Conservation (phyloP, 2,888 invertebrate genomes). For the Sphecodes monilicornis region DNA sequence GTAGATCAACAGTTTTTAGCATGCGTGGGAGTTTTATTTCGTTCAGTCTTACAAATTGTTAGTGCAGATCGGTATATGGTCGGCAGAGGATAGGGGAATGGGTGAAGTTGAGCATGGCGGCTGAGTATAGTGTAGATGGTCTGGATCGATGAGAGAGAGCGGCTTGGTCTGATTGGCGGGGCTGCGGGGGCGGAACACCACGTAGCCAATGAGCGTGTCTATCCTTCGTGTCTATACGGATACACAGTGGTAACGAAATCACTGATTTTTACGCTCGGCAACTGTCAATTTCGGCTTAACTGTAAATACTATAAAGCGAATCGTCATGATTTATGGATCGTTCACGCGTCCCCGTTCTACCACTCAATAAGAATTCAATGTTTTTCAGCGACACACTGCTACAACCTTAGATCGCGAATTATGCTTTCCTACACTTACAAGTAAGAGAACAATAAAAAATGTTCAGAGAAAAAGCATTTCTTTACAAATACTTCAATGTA, state of each 20-base stretch:
- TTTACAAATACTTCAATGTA: not conserved
- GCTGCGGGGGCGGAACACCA: slow-evolving; percentile 81
- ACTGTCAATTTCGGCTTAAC: slow-evolving; percentile 74
- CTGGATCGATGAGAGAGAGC: slow-evolving; percentile 79
- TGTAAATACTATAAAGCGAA: slow-evolving; percentile 76
- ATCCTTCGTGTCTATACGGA: slow-evolving; percentile 72
- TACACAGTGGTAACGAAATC: slow-evolving; percentile 81
- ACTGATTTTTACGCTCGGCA: slow-evolving; percentile 81
- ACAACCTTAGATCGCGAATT: not conserved
- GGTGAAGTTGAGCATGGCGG: slow-evolving; percentile 77
- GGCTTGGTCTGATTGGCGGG: slow-evolving; percentile 83
- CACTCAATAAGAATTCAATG: slow-evolving; percentile 29
- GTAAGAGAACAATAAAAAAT: not conserved
- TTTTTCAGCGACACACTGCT: slow-evolving; percentile 8
- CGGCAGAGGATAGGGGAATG: slow-evolving; percentile 68
- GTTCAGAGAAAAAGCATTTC: not conserved
- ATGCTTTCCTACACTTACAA: not conserved
- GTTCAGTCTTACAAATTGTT: slow-evolving; percentile 53
- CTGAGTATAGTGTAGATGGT: slow-evolving; percentile 76
- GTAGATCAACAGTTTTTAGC: slow-evolving; percentile 52
- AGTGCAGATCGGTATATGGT: slow-evolving; percentile 64
- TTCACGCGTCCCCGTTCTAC: not conserved
- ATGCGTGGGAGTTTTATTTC: slow-evolving; percentile 53
- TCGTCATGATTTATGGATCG: slow-evolving; percentile 73
- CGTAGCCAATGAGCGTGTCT: slow-evolving; percentile 82